Conservation (phyloP, 2,888 invertebrate species). For the Ectemnius continuus region DNA sequence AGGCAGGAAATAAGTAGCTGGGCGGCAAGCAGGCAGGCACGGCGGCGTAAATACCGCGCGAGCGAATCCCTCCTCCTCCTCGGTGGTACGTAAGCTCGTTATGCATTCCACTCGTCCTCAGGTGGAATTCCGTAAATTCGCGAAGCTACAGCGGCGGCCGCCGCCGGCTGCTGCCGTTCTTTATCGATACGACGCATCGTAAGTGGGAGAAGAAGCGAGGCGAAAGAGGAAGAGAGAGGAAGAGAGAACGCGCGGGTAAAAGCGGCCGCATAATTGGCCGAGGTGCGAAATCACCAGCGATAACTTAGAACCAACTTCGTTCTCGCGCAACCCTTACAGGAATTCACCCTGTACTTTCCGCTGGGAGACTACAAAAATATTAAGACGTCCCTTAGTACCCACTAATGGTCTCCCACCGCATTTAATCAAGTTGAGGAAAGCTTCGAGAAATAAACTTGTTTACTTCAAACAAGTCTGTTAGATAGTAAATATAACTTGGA, state of each 20-base stretch:
- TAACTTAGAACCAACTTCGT: slow-evolving; percentile 35
- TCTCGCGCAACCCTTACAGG: slow-evolving; percentile 1
- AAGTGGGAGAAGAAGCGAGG: background rate
- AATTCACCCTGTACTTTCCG: slow-evolving; percentile 14
- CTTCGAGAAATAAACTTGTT: no score
- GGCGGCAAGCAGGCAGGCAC: no score
- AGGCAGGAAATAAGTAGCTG: slow-evolving; percentile 14
- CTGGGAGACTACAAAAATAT: slow-evolving; percentile 9
- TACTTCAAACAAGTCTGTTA: no score
- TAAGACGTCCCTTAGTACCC: background rate
- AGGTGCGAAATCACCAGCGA: slow-evolving; percentile 42
- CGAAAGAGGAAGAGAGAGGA: no score
- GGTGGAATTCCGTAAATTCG: slow-evolving; percentile 43
- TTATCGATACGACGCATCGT: slow-evolving; percentile 47
- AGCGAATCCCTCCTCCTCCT: background rate
- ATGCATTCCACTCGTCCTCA: slow-evolving; percentile 8
- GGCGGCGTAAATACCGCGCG: slow-evolving; percentile 8
- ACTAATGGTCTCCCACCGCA: background rate
- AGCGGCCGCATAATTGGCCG: slow-evolving; percentile 46
- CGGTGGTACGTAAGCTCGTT: slow-evolving; percentile 7
- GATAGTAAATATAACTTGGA: no score
- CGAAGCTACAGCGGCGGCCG: slow-evolving; percentile 4
- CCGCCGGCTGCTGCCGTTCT: slow-evolving; percentile 17
- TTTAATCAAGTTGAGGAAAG: background rate
- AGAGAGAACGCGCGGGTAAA: slow-evolving; percentile 23